Percentiles rank a stretch among this genome's conserved stretches.
Evolutionary conservation across 1,140 invertebrate genomes (phyloP).

Genomic region (Piezodorus guildinii): DNA sequence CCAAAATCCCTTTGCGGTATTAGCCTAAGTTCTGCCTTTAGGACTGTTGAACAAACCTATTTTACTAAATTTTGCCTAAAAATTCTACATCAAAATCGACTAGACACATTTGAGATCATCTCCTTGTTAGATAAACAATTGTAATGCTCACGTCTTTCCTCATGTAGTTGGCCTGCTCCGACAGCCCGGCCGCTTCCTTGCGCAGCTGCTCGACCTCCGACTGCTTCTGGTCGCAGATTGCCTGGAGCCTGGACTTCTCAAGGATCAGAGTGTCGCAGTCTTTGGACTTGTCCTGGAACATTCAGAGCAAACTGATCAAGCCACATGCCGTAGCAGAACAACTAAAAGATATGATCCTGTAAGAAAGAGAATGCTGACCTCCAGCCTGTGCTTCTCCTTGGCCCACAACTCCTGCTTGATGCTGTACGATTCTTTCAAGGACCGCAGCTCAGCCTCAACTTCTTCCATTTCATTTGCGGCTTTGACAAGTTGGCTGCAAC

Average conservation of each 20-base stretch:
- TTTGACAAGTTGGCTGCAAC: constrained; percentile 35
- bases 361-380: constrained; percentile 46
- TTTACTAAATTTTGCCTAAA: too few relatives aligned
- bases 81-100: too few relatives aligned
- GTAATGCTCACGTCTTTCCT: constrained; percentile 44
- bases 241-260: constrained; percentile 53
- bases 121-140: constrained; percentile 27
- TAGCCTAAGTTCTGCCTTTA: too few relatives aligned
- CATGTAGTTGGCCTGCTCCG: constrained; percentile 55
- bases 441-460: constrained; percentile 51
- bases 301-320: not conserved
- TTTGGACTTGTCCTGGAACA: constrained; percentile 48
- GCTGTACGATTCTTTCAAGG: constrained; percentile 54
- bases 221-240: constrained; percentile 58
- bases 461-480: constrained; percentile 45
- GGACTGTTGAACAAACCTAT: too few relatives aligned
- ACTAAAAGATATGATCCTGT: not conserved
- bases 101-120: too few relatives aligned
- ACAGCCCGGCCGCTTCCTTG: constrained; percentile 55
- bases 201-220: constrained; percentile 59
- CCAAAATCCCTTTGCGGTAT: too few relatives aligned
- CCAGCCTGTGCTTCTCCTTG: constrained; percentile 57
- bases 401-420: constrained; percentile 55
- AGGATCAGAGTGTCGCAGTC: constrained; percentile 34
- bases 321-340: too few relatives aligned